phyloP scores from a whole-genome alignment of 2,113 vertebrate species.

The Pelecanus crispus region DNA sequence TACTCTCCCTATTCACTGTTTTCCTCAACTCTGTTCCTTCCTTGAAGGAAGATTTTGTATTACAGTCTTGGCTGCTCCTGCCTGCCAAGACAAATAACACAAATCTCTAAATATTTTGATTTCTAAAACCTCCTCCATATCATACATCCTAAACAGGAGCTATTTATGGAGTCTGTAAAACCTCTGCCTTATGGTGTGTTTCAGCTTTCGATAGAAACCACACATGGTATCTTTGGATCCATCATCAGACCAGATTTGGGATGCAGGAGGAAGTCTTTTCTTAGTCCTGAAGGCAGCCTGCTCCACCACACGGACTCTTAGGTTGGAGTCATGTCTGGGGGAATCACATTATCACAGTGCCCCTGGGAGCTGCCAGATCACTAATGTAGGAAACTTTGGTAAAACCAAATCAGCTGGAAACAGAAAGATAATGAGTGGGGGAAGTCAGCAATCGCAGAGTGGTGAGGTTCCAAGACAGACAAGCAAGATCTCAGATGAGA shows the following conservation, averaged over 20 bases:
- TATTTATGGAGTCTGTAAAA: constrained; percentile 23
- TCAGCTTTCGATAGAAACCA: constrained; percentile 21
- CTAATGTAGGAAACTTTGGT: background rate
- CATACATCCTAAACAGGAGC: background rate
- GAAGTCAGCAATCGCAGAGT: background rate
- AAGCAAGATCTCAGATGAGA: background rate
- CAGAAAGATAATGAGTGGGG: background rate
- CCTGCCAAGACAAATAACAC: constrained; percentile 44
- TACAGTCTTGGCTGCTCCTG: constrained; percentile 11
- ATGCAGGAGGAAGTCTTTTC: background rate
- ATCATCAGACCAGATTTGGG: background rate
- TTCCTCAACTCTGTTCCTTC: background rate
- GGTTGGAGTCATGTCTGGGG: background rate
- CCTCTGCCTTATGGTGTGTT: constrained; percentile 22
- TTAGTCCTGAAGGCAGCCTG: background rate
- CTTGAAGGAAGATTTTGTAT: background rate
- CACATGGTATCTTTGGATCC: background rate
- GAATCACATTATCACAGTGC: background rate
- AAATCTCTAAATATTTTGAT: constrained; percentile 56
- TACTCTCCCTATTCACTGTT: background rate
- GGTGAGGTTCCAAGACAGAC: background rate
- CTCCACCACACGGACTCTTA: background rate
- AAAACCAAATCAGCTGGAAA: background rate
- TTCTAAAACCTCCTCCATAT: constrained; percentile 37
- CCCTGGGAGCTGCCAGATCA: background rate